A percentile compares a stretch with the other conserved stretches of the same genome.
Evolutionary conservation across 2,888 invertebrate species (phyloP).

Genomic region (Leucophenga maculata): DNA sequence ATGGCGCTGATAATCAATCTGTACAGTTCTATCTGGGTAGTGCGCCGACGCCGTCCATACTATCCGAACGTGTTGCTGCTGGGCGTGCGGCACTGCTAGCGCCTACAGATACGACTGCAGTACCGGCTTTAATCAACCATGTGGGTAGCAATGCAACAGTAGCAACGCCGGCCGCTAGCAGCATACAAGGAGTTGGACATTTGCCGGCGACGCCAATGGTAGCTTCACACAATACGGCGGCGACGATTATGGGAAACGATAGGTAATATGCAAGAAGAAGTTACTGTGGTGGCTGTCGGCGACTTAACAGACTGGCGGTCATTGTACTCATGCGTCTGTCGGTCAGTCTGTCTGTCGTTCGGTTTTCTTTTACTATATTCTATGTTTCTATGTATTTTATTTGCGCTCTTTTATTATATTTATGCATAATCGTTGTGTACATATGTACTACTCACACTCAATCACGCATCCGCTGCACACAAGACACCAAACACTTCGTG

Average conservation of each 20-base stretch:
- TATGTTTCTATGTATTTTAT: slow-evolving; percentile 12
- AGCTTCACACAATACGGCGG: slow-evolving; percentile 57
- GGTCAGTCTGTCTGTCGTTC: neutral
- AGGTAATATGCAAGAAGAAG: too few relatives aligned
- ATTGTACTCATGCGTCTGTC: neutral
- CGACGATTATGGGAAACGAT: neutral
- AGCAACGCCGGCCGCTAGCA: slow-evolving; percentile 11
- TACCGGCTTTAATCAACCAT: slow-evolving; percentile 32
- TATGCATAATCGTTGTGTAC: neutral
- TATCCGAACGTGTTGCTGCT: slow-evolving; percentile 14
- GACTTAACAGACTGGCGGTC: too few relatives aligned
- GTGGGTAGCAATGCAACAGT: slow-evolving; percentile 37
- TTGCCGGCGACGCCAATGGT: slow-evolving; percentile 45
- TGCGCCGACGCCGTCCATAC: slow-evolving; percentile 28
- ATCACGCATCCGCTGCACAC: too few relatives aligned
- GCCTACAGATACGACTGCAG: slow-evolving; percentile 13
- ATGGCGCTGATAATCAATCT: slow-evolving; percentile 62
- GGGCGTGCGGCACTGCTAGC: neutral
- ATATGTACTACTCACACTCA: neutral
- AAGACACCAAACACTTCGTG: too few relatives aligned
- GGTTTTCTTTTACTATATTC: slow-evolving; percentile 18
- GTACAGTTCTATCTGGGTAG: slow-evolving; percentile 62
- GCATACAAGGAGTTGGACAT: neutral
- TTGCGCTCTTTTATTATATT: slow-evolving; percentile 17
- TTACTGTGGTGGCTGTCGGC: too few relatives aligned